Evolutionary conservation across 1,140 invertebrate genomes (phyloP).

Genomic region (Drosophila sp.): DNA sequence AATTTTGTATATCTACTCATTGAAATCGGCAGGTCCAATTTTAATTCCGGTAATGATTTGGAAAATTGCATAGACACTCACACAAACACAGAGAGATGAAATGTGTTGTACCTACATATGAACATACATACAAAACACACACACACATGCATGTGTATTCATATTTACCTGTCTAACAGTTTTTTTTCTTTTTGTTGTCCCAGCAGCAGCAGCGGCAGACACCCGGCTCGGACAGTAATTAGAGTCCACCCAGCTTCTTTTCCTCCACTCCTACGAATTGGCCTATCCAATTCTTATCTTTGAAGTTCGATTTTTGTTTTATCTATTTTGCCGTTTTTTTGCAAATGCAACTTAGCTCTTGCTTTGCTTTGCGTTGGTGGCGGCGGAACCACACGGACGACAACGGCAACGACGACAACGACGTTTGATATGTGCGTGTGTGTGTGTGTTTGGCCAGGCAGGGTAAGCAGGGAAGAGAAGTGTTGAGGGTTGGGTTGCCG

Average conservation of each 20-base stretch:
- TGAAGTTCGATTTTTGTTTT: conserved; percentile 24
- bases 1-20: background rate
- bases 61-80: conserved; percentile 14
- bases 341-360: conserved; percentile 21
- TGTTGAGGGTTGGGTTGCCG: conserved; percentile 30
- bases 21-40: background rate
- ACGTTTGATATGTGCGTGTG: conserved; percentile 6
- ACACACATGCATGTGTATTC: conserved; percentile 14
- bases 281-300: conserved; percentile 34
- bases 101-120: conserved; percentile 9
- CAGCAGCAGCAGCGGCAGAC: conserved; percentile 9
- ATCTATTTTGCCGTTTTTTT: conserved; percentile 33
- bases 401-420: conserved; percentile 9
- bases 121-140: background rate
- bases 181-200: conserved; percentile 8
- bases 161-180: conserved; percentile 23
- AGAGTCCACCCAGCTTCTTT: conserved; percentile 1
- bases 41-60: background rate
- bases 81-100: conserved; percentile 2
- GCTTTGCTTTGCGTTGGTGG: conserved; percentile 42
- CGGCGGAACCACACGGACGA: conserved; percentile 59
- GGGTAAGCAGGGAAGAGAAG: conserved; percentile 27
- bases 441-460: conserved; percentile 22
- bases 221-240: conserved; percentile 5
- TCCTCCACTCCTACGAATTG: conserved; percentile 2